Conservation (phyloP, 2,113 vertebrate genomes). For the Microcebus murinus region DNA sequence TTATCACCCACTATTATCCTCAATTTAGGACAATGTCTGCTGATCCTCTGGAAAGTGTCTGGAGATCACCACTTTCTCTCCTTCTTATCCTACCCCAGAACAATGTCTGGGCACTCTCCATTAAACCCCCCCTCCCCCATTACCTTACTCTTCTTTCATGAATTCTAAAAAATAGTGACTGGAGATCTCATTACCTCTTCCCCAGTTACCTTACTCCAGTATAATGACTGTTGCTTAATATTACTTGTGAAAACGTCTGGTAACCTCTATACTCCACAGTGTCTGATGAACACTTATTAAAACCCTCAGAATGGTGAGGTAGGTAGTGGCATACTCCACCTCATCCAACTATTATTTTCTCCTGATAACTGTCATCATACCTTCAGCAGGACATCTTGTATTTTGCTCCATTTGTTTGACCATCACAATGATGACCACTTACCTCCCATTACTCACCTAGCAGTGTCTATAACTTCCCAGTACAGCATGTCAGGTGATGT, state of each 20-base stretch:
- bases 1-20: background rate
- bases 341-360: background rate
- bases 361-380: background rate
- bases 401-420: background rate
- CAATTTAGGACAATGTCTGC: background rate
- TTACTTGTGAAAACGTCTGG: background rate
- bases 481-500: background rate
- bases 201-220: background rate
- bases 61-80: background rate
- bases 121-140: background rate
- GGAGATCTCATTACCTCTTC: background rate
- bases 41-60: background rate
- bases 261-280: background rate
- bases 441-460: background rate
- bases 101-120: background rate
- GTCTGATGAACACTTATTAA: background rate
- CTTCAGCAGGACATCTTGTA: background rate
- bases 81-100: background rate
- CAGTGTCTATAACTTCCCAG: background rate
- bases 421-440: background rate
- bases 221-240: background rate
- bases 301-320: background rate
- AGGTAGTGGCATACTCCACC: background rate
- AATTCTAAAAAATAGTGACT: background rate
- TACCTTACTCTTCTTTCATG: background rate